Base-by-base conservation (phyloP, 2,797 vertebrate species). In the Agapornis canus region DNA sequence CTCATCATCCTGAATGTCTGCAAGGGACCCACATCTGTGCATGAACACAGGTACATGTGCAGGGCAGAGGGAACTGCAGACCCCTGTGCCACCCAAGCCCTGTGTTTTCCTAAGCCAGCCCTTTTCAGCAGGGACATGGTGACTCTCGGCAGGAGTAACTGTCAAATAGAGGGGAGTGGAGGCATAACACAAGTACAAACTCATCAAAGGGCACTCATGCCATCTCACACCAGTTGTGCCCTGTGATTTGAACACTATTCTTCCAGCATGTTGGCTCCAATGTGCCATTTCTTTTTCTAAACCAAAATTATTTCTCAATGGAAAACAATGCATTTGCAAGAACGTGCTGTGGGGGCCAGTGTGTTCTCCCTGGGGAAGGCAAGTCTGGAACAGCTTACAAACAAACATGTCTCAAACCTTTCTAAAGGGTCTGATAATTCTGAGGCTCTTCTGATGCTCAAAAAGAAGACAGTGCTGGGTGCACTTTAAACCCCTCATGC, bases 1-100 rank as follows among this genome's bases (percentile, higher is more conserved):
- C 94, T 99, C 98, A 91, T 99, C 99, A n/a, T 99, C 99, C 94
- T 99, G 96, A 61, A 97, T 59, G 42, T 97, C 99, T 99, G 95
- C 83, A 96, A 96, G 37, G 43, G 59, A 90, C 19, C 48, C 89
- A 90, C 32, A 90, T 23, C 32, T 21, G 3, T 11, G 63, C 19
- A 35, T 72, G 81, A 72, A 78, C 61, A 61, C 32, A 32, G 76
- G 12, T 27, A 79, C 3, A 22, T 40, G 42, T 29, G 11, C 56
- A 47, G 27, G 31, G 43, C 40, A 29, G n/a, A n/a, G 32, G 45
- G 43, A 66, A 10, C 17, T 25, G 31, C 87, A 79, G n/a, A 31
- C 21, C 43, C 18, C 15, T 1, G 14, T 20, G 56, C 43, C 72
- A 80, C 7, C 52, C 54, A 69, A 42, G 6, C 9, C 13, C 32